These are phyloP conservation scores for Motacilla tschutschensis DNA, from an alignment of 2,113 vertebrate species.

Conservation along the genomic window DNA sequence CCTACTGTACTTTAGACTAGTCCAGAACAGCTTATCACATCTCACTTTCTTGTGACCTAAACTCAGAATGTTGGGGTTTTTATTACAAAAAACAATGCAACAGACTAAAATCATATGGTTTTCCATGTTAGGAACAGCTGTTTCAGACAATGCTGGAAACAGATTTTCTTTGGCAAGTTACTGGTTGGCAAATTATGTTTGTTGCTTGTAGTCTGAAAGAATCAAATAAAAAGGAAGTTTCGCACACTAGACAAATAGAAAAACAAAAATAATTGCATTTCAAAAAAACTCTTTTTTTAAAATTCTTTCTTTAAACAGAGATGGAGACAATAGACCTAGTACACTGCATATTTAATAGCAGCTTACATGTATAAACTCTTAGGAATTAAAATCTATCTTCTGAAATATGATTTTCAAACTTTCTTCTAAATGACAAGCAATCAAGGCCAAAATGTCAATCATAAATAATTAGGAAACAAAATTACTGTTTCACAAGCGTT, in stretches of 20 bases:
- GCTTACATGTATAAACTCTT: background rate
- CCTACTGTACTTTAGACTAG: background rate
- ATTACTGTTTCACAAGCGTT: background rate
- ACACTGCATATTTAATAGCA: background rate
- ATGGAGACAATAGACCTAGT: background rate
- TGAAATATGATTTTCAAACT: background rate
- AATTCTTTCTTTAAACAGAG: background rate
- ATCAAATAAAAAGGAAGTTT: background rate
- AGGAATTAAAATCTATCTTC: background rate
- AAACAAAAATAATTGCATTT: background rate
- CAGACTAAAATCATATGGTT: background rate
- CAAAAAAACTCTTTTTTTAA: background rate
- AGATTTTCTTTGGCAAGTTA: background rate
- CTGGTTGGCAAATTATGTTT: background rate
- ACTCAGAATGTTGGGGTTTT: background rate
- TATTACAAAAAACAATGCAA: background rate
- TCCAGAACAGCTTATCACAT: background rate
- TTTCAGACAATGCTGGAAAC: background rate
- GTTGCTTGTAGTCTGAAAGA: background rate
- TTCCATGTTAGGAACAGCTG: background rate
- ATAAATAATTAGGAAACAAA: background rate
- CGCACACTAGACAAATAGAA: background rate
- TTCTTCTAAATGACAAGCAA: background rate
- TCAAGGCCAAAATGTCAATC: background rate
- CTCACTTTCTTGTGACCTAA: background rate